Evolutionary conservation across 2,888 invertebrate species (phyloP), one percentile per base, ranked within the genome.

Genomic region (Microchrysa polita): DNA sequence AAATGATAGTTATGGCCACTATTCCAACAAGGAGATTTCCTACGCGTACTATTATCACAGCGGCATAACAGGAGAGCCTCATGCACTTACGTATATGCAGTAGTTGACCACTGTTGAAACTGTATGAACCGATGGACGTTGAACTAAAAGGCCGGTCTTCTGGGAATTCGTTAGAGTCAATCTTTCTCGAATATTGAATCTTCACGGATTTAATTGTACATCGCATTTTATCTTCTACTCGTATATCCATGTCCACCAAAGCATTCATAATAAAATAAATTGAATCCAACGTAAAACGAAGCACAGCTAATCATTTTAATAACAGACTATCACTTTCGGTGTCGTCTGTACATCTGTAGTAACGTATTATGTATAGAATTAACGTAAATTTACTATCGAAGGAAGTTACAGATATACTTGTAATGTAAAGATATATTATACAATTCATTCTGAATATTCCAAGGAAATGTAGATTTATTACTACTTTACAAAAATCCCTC

Each of bases 121-220:
- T 40, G 60, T n/a, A 34, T 34, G 27, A 7, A 34, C 40, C 61
- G 16, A n/a, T 61, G 61, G 61, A 34, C 61, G 18, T 34, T 61
- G 61, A 61, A 61, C 34, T 40, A 40, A 34, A 61, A 14, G 27
- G n/a, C 16, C 9, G 16, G 61, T 27, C 48, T 34, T 40, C 34
- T 59, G 23, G 27, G 40, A 18, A 34, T 18, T 34, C 16, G 40
- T 10, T 10, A 2, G 40, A 40, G 23, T 59, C 5, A 22, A 59
- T 9, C 59, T 59, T 59, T 27, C 59, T 22, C 22, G 59, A 59
- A n/a, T 40, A 61, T 61, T 40, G 61, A 40, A 61, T 61, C 40
- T 61, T 40, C 40, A 61, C 61, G 18, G 61, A 16, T 61, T 22
- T 40, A 61, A 61, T 61, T 61, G 61, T 34, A 23, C 40, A 61